Evolutionary conservation across 1,140 invertebrate genomes (phyloP).

Genomic region (Scaptodrosophila lebanonensis): DNA sequence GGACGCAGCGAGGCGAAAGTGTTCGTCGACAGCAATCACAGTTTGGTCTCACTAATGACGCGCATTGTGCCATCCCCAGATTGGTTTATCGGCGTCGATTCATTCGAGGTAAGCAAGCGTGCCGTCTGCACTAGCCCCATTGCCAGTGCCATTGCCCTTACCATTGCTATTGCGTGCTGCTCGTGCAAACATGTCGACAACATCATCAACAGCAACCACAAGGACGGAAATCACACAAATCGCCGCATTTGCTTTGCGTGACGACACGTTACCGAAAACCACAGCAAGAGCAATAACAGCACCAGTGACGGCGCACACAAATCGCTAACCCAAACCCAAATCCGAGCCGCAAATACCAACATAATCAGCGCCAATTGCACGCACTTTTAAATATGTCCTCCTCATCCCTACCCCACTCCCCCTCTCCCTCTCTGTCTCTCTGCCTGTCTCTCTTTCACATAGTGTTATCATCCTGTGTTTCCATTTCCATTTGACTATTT

Average conservation of each 20-base stretch:
- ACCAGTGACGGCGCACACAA: too few species aligned
- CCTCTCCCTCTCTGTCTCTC: not conserved
- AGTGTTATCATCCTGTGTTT: not conserved
- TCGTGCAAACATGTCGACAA: too few species aligned
- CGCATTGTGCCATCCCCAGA: slow-evolving; percentile 96
- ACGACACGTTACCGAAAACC: not conserved
- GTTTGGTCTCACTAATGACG: slow-evolving; percentile 90
- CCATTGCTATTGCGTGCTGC: too few species aligned
- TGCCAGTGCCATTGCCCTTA: too few species aligned
- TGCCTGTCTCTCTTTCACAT: slow-evolving; percentile 4
- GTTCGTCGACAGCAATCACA: slow-evolving; percentile 94
- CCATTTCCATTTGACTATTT: not conserved
- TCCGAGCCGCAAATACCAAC: too few species aligned
- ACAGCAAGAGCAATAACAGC: too few species aligned
- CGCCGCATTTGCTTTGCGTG: not conserved
- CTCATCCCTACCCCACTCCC: not conserved
- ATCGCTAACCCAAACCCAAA: too few species aligned
- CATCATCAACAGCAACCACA: too few species aligned
- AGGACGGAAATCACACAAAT: too few species aligned
- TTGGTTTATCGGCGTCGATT: slow-evolving; percentile 98
- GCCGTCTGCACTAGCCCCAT: too few species aligned
- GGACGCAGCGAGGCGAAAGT: slow-evolving; percentile 89
- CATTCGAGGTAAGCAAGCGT: slow-evolving; percentile 84
- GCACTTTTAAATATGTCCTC: not conserved
- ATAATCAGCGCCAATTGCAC: not conserved